Evolutionary conservation across 1,140 invertebrate species (phyloP).

Genomic region (Scylla paramamosain): DNA sequence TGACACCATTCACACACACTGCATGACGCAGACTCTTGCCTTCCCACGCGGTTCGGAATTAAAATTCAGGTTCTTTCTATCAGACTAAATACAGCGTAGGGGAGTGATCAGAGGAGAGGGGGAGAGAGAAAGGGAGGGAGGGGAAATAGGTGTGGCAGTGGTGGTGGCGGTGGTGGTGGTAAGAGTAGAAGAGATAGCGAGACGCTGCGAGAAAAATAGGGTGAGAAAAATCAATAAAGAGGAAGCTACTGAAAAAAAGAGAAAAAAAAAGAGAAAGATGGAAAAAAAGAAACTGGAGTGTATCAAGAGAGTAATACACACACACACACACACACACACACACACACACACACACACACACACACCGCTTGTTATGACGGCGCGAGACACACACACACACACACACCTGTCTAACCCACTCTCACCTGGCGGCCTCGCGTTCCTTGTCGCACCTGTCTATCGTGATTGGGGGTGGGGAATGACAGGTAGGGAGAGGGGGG

Average conservation of each 20-base stretch:
- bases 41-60: neutral
- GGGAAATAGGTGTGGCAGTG: neutral
- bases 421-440: neutral
- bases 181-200: too few species aligned
- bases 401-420: neutral
- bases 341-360: constrained; percentile 8
- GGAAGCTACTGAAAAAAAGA: too few species aligned
- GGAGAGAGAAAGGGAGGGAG: neutral
- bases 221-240: too few species aligned
- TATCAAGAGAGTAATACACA: neutral
- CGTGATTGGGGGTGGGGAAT: too few species aligned
- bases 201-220: too few species aligned
- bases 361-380: neutral
- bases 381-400: neutral
- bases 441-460: too few species aligned
- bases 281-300: too few species aligned
- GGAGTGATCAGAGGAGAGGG: neutral
- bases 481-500: neutral
- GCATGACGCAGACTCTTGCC: neutral
- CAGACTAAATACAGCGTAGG: neutral
- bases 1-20: neutral
- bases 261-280: too few species aligned
- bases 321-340: constrained; percentile 48
- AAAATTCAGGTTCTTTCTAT: neutral
- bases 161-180: neutral